Percentiles rank a stretch among this genome's conserved stretches.
Evolutionary conservation across 2,888 invertebrate genomes (phyloP).

Genomic region (Orthosia cruda): DNA sequence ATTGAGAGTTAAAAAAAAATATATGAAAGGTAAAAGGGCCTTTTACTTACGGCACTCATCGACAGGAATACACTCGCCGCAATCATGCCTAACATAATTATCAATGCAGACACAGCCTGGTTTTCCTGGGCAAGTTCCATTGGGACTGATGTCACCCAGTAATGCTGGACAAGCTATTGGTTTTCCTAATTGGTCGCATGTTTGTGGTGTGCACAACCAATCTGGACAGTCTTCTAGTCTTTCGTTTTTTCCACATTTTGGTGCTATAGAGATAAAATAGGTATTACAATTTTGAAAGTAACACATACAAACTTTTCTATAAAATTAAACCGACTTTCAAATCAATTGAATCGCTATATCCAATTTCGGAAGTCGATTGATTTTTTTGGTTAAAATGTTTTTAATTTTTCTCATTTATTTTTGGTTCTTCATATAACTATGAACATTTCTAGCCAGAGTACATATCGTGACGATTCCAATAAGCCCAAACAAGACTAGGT

Average conservation of each 20-base stretch:
- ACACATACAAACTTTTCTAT: no score
- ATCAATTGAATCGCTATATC: no score
- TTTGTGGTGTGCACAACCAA: conserved; percentile 50
- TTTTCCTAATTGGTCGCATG: conserved; percentile 67
- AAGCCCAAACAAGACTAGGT: no score
- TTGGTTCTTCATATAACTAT: no score
- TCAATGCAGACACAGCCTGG: conserved; percentile 43
- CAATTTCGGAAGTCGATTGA: no score
- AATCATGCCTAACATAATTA: conserved; percentile 32
- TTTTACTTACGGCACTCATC: conserved; percentile 30
- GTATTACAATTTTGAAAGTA: neutral
- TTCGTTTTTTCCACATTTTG: conserved; percentile 63
- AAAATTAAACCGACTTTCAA: no score
- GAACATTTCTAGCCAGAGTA: no score
- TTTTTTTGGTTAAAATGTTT: no score
- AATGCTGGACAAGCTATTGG: conserved; percentile 52
- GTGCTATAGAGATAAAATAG: conserved; percentile 4
- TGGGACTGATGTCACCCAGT: conserved; percentile 7
- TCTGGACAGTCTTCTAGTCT: conserved; percentile 65
- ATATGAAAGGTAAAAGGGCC: neutral
- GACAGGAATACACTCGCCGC: conserved; percentile 39
- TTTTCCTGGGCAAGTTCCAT: conserved; percentile 22
- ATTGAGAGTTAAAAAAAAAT: neutral
- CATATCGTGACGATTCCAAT: no score
- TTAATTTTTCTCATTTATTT: no score